Evolutionary conservation across 2,113 vertebrate genomes (phyloP).

Genomic region (Eptatretus burgeri): DNA sequence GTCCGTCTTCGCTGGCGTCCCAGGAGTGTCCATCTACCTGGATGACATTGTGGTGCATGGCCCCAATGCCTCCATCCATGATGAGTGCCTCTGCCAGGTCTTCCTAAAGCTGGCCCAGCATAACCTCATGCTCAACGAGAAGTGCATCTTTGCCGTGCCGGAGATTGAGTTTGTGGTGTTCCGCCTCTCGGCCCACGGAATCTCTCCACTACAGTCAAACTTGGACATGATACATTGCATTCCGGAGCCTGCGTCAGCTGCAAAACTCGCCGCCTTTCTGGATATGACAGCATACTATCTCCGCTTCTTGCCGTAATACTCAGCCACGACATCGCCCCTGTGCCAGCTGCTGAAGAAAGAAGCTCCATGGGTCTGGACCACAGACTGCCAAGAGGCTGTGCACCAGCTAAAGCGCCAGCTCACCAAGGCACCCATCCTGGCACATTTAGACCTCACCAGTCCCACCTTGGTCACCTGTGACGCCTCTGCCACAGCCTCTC

Average conservation of each 20-base stretch:
- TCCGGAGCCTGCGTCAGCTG: background rate
- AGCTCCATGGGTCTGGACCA: background rate
- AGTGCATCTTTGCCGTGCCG: too few relatives aligned
- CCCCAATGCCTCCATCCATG: background rate
- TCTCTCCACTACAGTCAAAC: constrained; percentile 1
- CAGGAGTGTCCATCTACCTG: too few relatives aligned
- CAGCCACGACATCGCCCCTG: background rate
- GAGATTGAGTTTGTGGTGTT: too few relatives aligned
- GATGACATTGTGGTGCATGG: background rate
- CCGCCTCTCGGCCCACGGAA: background rate
- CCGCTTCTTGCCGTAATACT: background rate
- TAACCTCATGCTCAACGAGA: too few relatives aligned
- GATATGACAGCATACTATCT: background rate
- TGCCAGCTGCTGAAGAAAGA: background rate
- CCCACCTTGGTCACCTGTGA: too few relatives aligned
- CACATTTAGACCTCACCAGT: too few relatives aligned
- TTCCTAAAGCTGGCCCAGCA: background rate
- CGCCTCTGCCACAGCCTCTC: too few relatives aligned
- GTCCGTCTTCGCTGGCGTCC: background rate
- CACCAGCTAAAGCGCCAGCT: too few relatives aligned
- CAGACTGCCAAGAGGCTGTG: background rate
- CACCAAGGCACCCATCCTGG: too few relatives aligned
- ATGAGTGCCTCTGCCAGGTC: background rate
- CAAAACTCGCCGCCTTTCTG: background rate
- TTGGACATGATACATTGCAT: background rate